A percentile compares a stretch with the other conserved stretches of the same genome.
These are phyloP conservation scores for Mamestra configurata DNA, from an alignment of 1,140 invertebrate species.

Conservation along the genomic window DNA sequence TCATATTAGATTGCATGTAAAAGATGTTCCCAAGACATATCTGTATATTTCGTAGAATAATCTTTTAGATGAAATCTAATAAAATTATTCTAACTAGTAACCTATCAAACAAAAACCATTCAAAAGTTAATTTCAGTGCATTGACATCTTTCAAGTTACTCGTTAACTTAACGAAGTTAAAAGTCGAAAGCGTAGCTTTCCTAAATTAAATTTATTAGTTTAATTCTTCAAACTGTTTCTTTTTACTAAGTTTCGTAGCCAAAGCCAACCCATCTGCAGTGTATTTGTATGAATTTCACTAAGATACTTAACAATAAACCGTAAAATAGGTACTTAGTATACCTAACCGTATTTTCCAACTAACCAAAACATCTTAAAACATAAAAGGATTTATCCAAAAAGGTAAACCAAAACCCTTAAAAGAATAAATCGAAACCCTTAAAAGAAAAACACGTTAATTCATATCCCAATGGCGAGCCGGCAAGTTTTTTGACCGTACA, in stretches of 20 bases:
- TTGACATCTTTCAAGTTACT: neutral
- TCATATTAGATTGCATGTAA: no score
- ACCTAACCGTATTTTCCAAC: neutral
- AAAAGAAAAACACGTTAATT: slow-evolving; percentile 59
- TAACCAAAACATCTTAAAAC: neutral
- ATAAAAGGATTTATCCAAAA: slow-evolving; percentile 57
- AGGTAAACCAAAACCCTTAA: slow-evolving; percentile 2
- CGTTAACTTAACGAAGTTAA: slow-evolving; percentile 8
- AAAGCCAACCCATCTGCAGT: neutral
- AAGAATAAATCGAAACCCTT: slow-evolving; percentile 31
- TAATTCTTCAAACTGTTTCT: neutral
- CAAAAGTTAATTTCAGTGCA: neutral
- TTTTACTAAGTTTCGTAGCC: neutral
- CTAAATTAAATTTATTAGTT: neutral
- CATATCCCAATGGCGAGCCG: slow-evolving; percentile 65
- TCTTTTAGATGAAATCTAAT: neutral
- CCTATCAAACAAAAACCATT: neutral
- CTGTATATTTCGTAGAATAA: no score
- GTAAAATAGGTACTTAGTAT: neutral
- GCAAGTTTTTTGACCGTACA: slow-evolving; percentile 65
- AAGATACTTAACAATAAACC: neutral
- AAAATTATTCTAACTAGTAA: neutral
- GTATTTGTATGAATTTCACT: neutral
- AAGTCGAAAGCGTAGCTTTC: neutral
- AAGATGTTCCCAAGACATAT: no score